Evolutionary conservation across 2,113 vertebrate genomes (phyloP), one percentile per base, ranked within the genome.

Genomic region (Pleuronectes platessa): DNA sequence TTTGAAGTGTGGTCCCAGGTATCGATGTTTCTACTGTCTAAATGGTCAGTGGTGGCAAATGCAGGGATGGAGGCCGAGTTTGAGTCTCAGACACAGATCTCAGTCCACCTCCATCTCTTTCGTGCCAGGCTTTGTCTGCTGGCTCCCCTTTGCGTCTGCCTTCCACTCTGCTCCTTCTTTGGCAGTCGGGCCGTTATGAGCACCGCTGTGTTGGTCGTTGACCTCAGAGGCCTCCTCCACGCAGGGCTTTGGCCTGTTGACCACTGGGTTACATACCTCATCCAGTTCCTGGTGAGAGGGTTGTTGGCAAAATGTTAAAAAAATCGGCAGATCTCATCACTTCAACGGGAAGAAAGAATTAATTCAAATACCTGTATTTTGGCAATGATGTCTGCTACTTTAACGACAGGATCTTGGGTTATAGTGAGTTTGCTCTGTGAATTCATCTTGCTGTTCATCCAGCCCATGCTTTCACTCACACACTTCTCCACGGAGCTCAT

Each of bases 31-130:
- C 82, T 92, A 84, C 79, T 61, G 62, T 79, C 81, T 86, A 82
- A 47, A 82, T 80, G 56, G 59, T 62, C 51, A 31, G 59, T 68
- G 66, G 74, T 84, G 73, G 61, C 59, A 61, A 83, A 67, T 10
- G 59, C 53, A 71, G 87, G 45, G 76, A 78, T 88, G 90, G 79
- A 18, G 83, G 70, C 53, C 10, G 58, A 79, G 74, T 47, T 60
- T 66, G 5, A 31, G 51, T 60, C 4, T 61, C 65, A 63, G 83
- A 72, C 35, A 26, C 55, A 58, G 74, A 76, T 82, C 68, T 96
- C 95, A 98, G 95, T 99, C 96, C 93, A 98, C 93, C 86, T 98
- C 97, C 97, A 98, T 98, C 86, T 97, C 95, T 86, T 94, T 96
- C 0, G 94, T 84, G 54, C 82, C 88, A 62, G 94, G 90, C 83